A percentile compares a stretch with the other conserved stretches of the same genome.
Evolutionary conservation across 1,140 invertebrate genomes (phyloP).

Genomic region (Triops cancriformis): DNA sequence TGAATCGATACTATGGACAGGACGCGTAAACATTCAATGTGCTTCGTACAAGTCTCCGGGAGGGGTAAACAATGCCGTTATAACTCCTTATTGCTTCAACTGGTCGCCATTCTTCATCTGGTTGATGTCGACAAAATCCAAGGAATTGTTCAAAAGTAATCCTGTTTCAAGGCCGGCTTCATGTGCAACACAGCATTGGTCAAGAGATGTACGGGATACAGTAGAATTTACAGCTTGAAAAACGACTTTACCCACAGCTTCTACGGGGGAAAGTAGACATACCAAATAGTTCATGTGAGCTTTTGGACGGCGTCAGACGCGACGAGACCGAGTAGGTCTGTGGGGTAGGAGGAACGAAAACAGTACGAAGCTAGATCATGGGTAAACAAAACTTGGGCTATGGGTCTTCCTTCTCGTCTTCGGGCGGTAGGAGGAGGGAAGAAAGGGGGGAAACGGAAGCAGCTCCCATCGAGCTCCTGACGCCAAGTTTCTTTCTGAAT

Average conservation of each 20-base stretch:
- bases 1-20: not conserved
- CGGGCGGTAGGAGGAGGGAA: not conserved
- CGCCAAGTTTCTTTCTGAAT: not conserved
- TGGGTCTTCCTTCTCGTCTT: not conserved
- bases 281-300: not conserved
- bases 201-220: not conserved
- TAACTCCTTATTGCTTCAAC: not conserved
- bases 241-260: not conserved
- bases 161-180: not conserved
- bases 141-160: not conserved
- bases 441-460: not conserved
- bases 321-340: not conserved
- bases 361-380: slow-evolving; percentile 2
- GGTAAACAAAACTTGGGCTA: not conserved
- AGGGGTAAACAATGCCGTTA: not conserved
- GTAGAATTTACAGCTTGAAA: not conserved
- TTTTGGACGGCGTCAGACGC: not conserved
- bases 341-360: not conserved
- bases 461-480: not conserved
- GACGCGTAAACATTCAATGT: not conserved
- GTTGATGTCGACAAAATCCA: not conserved
- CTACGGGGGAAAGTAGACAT: not conserved
- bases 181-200: not conserved
- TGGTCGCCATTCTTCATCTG: not conserved
- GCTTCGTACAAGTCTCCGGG: not conserved